Percentiles rank a stretch among this genome's conserved stretches.
Evolutionary conservation across 2,113 vertebrate species (phyloP).

Genomic region (Mesitornis unicolor): DNA sequence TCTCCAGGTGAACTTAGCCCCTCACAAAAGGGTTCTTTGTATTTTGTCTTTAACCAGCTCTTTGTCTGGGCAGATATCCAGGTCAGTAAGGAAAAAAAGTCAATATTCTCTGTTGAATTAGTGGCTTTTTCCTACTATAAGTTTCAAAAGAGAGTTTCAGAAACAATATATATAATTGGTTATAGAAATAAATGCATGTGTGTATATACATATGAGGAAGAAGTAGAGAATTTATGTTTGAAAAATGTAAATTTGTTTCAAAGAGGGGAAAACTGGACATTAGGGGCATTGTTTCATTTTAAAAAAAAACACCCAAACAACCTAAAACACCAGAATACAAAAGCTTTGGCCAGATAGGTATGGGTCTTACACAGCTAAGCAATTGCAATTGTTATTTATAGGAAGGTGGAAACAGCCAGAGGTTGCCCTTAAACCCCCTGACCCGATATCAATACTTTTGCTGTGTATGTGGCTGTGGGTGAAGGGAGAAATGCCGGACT

Average conservation of each 20-base stretch:
- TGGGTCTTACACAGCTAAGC: background rate
- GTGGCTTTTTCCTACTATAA: conserved; percentile 49
- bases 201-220: background rate
- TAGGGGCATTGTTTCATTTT: background rate
- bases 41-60: conserved; percentile 68
- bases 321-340: too few relatives aligned
- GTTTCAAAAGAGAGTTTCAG: conserved; percentile 59
- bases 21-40: conserved; percentile 78
- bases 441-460: background rate
- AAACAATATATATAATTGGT: background rate
- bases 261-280: background rate
- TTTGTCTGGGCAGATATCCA: conserved; percentile 75
- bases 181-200: background rate
- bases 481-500: background rate
- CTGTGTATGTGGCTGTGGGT: background rate
- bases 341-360: background rate
- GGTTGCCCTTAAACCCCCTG: background rate
- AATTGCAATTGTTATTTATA: background rate
- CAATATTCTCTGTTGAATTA: conserved; percentile 71
- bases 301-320: too few relatives aligned
- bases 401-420: background rate
- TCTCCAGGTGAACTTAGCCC: conserved; percentile 72
- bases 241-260: background rate
- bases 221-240: background rate
- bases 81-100: conserved; percentile 63